Conservation (phyloP, 2,888 invertebrate species). For the Drymonia ruficornis region DNA sequence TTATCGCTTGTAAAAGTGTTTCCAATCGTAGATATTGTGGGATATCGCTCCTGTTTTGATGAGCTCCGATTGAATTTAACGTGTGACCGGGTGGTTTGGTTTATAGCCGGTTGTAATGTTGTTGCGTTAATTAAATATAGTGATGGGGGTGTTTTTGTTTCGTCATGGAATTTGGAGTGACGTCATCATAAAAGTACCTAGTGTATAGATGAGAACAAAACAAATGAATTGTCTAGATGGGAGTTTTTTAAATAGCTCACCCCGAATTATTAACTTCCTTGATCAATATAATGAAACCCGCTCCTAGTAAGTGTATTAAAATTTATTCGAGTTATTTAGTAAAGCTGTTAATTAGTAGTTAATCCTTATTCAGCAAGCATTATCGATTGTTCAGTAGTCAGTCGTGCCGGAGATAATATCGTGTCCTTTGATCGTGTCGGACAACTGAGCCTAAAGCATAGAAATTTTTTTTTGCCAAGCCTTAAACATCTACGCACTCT, state of each 20-base stretch:
- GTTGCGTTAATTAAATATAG: slow-evolving; percentile 44
- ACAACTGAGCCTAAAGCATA: background rate
- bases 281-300: too few relatives aligned
- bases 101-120: slow-evolving; percentile 50
- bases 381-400: background rate
- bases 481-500: too few relatives aligned
- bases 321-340: slow-evolving; percentile 6
- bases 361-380: background rate
- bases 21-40: slow-evolving; percentile 80
- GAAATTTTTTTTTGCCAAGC: too few relatives aligned
- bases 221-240: too few relatives aligned
- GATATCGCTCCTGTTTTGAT: slow-evolving; percentile 66
- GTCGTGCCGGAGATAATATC: background rate
- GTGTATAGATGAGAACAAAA: too few relatives aligned
- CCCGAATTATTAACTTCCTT: too few relatives aligned
- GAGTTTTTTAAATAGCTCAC: too few relatives aligned
- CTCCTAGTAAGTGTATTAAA: background rate
- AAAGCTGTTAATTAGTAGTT: background rate
- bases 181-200: background rate
- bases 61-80: slow-evolving; percentile 78
- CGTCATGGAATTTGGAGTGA: slow-evolving; percentile 3
- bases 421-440: too few relatives aligned
- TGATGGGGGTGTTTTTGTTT: slow-evolving; percentile 20
- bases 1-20: slow-evolving; percentile 85
- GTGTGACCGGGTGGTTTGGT: slow-evolving; percentile 62